Evolutionary conservation across 2,888 invertebrate genomes (phyloP).

Genomic region (Matsumyia berberina): DNA sequence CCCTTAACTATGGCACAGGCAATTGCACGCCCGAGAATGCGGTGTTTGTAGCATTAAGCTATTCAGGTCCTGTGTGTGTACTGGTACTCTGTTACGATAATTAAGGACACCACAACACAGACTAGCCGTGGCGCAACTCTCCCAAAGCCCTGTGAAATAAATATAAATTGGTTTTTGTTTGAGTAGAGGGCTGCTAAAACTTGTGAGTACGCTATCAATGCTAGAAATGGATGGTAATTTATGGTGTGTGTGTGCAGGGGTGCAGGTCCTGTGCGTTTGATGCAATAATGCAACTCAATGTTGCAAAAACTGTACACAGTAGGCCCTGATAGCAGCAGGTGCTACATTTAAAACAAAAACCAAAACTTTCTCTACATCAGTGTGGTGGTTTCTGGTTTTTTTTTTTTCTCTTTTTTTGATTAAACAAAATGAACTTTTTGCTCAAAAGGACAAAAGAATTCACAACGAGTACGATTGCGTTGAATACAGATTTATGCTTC

Average conservation of each 20-base stretch:
- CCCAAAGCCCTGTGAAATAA: slow-evolving; percentile 54
- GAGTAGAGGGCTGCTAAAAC: slow-evolving; percentile 18
- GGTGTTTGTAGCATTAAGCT: slow-evolving; percentile 57
- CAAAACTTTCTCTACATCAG: slow-evolving; percentile 17
- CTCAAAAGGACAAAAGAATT: slow-evolving; percentile 26
- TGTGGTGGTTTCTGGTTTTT: too few species aligned
- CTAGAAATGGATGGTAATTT: slow-evolving; percentile 63
- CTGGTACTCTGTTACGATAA: slow-evolving; percentile 47
- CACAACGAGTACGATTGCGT: slow-evolving; percentile 10
- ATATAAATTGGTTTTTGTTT: slow-evolving; percentile 74
- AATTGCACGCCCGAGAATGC: slow-evolving; percentile 58
- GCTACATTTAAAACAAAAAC: slow-evolving; percentile 33
- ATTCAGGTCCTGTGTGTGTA: slow-evolving; percentile 18
- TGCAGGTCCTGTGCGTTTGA: slow-evolving; percentile 13
- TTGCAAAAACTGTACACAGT: not conserved
- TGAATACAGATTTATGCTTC: slow-evolving; percentile 57
- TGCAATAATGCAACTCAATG: slow-evolving; percentile 32
- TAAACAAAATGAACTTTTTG: slow-evolving; percentile 30
- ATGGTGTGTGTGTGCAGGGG: slow-evolving; percentile 29
- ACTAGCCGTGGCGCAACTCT: slow-evolving; percentile 19
- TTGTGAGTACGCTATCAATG: slow-evolving; percentile 40
- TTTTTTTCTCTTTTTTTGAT: slow-evolving; percentile 28
- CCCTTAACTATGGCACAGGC: slow-evolving; percentile 54
- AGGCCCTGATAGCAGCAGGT: slow-evolving; percentile 56
- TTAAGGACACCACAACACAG: slow-evolving; percentile 72